Evolutionary conservation across 1,140 invertebrate genomes (phyloP).

Genomic region (Drosophila kepulauana): DNA sequence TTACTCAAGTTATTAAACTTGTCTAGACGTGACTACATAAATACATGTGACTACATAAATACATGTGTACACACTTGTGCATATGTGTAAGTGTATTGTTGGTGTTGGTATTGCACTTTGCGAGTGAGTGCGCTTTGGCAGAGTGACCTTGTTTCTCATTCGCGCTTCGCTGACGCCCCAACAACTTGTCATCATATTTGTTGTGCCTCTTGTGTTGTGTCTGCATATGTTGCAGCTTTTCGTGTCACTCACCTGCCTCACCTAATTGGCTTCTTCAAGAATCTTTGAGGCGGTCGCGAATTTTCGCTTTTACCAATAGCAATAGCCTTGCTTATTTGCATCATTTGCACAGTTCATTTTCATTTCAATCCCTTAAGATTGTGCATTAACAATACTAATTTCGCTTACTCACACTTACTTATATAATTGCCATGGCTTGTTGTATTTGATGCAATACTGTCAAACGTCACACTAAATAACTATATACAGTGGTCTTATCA

Average conservation of each 20-base stretch:
- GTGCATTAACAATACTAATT: not conserved
- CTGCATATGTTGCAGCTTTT: slow-evolving; percentile 34
- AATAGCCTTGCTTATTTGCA: not conserved
- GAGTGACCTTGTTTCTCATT: slow-evolving; percentile 73
- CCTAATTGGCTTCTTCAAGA: slow-evolving; percentile 13
- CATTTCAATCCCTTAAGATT: not conserved
- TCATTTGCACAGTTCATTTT: not conserved
- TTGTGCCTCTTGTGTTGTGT: slow-evolving; percentile 32
- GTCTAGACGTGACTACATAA: slow-evolving; percentile 37
- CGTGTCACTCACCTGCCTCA: slow-evolving; percentile 35
- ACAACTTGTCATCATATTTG: slow-evolving; percentile 27
- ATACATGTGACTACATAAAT: slow-evolving; percentile 28
- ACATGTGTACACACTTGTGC: too few relatives aligned
- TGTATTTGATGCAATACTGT: not conserved
- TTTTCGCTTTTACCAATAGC: not conserved
- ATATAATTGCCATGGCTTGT: not conserved
- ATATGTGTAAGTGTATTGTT: not conserved
- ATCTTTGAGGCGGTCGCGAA: not conserved
- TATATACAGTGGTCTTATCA: slow-evolving; percentile 27
- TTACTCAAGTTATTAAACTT: slow-evolving; percentile 66
- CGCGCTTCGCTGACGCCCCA: slow-evolving; percentile 53
- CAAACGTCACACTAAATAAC: not conserved
- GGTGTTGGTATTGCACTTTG: slow-evolving; percentile 24
- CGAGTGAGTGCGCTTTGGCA: slow-evolving; percentile 55
- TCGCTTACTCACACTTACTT: not conserved